phyloP scores from a whole-genome alignment of 2,113 vertebrate species.

The Bos taurus region ARS-UCD2.0 NC_037331.1:86142501-86143000 shows the following conservation, averaged over 20 bases:
- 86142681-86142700: neutral
- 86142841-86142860: neutral
- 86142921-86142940: neutral
- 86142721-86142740: neutral
- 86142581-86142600: neutral
- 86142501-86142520: neutral
- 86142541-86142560: neutral
- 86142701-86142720: constrained; percentile 10
- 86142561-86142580: constrained; percentile 25
- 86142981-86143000: neutral
- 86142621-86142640: neutral
- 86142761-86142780: neutral
- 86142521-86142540: neutral
- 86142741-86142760: neutral
- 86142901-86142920: neutral
- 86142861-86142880: neutral
- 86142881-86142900: neutral
- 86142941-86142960: neutral
- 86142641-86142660: neutral
- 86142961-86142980: neutral
- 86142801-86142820: neutral
- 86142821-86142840: neutral
- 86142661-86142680: neutral
- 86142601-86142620: neutral
- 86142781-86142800: neutral